Base-by-base conservation (phyloP, 1,140 invertebrate genomes). In the Littorina saxatilis region DNA sequence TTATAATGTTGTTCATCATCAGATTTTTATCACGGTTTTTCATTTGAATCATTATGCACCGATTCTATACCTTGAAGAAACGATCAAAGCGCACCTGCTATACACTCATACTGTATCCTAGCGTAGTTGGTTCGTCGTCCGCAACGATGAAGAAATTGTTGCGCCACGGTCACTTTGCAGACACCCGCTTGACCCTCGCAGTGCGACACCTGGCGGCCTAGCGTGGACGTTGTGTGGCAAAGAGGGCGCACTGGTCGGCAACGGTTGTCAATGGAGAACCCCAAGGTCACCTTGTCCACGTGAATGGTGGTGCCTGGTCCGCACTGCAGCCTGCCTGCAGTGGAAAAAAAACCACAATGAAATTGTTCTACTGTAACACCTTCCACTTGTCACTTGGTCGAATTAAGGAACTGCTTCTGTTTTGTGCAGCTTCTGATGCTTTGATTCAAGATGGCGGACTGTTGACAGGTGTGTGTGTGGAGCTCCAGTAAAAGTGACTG, bases 51-150 rank as follows among this genome's bases (percentile, higher is more conserved):
- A n/a, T n/a, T n/a, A n/a, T n/a, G n/a, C n/a, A n/a, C n/a, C n/a
- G n/a, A n/a, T n/a, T n/a, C n/a, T n/a, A 39, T 35, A 29, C 58
- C 9, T 29, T 11, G 58, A 61, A n/a, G 58, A 61, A 5, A 61
- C 58, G 58, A 23, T n/a, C n/a, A n/a, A n/a, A n/a, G 23, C n/a
- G n/a, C 75, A 84, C 83, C 83, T 74, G 83, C 66, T 23, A 84
- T 58, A 73, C 83, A 84, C 66, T 84, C 83, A 29, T 84, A 84
- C 27, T 40, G 5, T 0, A 84, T 35, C 20, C 39, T 23, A 70
- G 80, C 76, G 37, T 74, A 84, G 80, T 84, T 84, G 50, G 75
- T 58, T 39, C 58, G 37, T 5, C 77, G 83, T 27, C 80, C 80
- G 80, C 83, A 84, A 1, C 29, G 35, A 9, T 37, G 40, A 66